A percentile compares a stretch with the other conserved stretches of the same genome.
These are phyloP conservation scores for Drosophila kokeensis DNA, from an alignment of 2,888 invertebrate species.

Conservation along the genomic window DNA sequence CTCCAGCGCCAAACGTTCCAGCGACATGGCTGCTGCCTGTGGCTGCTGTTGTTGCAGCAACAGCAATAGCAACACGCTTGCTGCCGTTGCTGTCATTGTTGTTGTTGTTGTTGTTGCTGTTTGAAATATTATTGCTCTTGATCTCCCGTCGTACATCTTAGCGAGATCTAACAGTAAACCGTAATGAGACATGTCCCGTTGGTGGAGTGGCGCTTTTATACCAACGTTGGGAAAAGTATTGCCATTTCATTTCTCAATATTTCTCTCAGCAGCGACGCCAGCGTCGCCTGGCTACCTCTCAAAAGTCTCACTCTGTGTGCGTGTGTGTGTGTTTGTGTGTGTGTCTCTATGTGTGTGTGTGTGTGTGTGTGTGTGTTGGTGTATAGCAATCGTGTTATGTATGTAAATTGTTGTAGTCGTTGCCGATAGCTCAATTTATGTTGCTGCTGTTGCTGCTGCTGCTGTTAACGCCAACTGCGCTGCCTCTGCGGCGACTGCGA, in stretches of 20 bases:
- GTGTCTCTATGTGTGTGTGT: conserved; percentile 11
- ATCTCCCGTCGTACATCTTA: conserved; percentile 84
- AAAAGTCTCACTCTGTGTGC: conserved; percentile 19
- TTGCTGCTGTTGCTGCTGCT: conserved; percentile 11
- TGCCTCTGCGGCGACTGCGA: conserved; percentile 13
- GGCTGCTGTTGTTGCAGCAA: conserved; percentile 27
- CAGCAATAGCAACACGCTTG: conserved; percentile 8
- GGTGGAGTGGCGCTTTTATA: conserved; percentile 84
- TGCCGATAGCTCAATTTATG: conserved; percentile 34
- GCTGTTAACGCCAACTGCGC: conserved; percentile 9
- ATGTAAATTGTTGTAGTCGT: conserved; percentile 72
- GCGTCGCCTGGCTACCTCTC: conserved; percentile 21
- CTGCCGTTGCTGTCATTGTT: conserved; percentile 23
- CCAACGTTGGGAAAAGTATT: conserved; percentile 82
- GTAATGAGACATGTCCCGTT: conserved; percentile 85
- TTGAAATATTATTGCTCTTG: conserved; percentile 50
- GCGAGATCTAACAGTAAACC: conserved; percentile 84
- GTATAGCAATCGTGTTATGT: conserved; percentile 68
- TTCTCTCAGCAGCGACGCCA: conserved; percentile 50
- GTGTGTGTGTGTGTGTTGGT: conserved; percentile 38
- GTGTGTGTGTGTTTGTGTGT: conserved; percentile 2
- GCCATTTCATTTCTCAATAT: conserved; percentile 80
- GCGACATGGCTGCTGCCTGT: conserved; percentile 69
- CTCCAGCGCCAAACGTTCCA: conserved; percentile 76
- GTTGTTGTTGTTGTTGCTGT: conserved; percentile 40